A percentile compares a stretch with the other conserved stretches of the same genome.
phyloP scores from a whole-genome alignment of 2,113 vertebrate species.

The Macrotis lagotis region DNA sequence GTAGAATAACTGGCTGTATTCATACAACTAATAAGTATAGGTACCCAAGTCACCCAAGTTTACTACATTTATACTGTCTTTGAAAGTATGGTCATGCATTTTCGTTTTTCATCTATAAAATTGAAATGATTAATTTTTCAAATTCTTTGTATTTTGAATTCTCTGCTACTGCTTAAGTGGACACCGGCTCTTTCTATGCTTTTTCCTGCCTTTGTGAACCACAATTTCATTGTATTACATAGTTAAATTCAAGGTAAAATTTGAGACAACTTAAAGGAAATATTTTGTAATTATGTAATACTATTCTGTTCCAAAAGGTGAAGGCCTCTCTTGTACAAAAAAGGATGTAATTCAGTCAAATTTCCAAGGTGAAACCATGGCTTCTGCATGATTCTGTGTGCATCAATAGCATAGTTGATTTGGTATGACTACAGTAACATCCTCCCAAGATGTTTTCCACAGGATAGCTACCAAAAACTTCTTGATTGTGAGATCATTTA shows the following conservation, averaged over 20 bases:
- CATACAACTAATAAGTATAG: background rate
- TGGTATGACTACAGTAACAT: background rate
- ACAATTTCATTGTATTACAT: background rate
- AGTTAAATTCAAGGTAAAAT: background rate
- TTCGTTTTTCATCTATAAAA: background rate
- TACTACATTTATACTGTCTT: background rate
- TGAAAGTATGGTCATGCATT: background rate
- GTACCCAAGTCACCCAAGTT: background rate
- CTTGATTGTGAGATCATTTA: background rate
- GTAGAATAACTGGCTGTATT: background rate
- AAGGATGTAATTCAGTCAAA: background rate
- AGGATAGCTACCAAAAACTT: background rate
- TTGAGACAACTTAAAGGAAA: constrained; percentile 11
- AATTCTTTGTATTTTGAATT: background rate
- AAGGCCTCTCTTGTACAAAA: background rate
- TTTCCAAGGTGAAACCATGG: background rate
- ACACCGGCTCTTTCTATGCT: background rate
- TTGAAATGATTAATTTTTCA: background rate
- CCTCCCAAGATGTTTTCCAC: background rate
- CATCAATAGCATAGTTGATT: background rate
- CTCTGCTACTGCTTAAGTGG: background rate
- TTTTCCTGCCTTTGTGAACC: background rate
- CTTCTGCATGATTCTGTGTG: background rate
- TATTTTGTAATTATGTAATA: background rate
- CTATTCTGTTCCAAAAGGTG: constrained; percentile 27